Base-by-base conservation (phyloP, 37 sponge, comb jelly and placozoan genomes). In the Chondrilla cf. caribensis region DNA sequence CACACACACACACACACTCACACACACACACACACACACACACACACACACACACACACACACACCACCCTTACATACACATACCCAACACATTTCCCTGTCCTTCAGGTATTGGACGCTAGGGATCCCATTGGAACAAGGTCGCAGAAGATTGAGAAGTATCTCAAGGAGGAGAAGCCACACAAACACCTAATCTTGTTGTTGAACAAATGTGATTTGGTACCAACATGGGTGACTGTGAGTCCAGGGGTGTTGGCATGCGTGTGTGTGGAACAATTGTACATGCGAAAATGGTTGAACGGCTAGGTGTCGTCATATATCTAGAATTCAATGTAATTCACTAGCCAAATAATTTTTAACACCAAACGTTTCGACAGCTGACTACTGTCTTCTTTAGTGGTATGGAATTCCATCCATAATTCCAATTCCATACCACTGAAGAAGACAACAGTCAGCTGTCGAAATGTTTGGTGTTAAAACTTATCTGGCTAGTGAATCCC, bases 131-230 rank as follows among this genome's bases (percentile, higher is more conserved):
- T 86, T 65, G 99, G 99, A 0, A 99, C 99, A 35, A 79, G 99
- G 21, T 99, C 95, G 6, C 88, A 79, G 54, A 88, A 90, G 43
- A 89, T 99, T 55, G 99, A 99, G 82, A 55, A 60, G 5, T 96
- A 89, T 71, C 55, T 99, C 51, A 86, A 77, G 68, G 90, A 82
- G 33, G 97, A 99, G 85, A 99, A 96, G 86, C 26, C 93, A 32
- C 95, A 99, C 85, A 99, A 99, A 60, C 96, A 99, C 75, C 83
- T 99, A 21, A 67, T 99, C 8, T 92, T 99, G 25, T 77, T 99
- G 35, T 83, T 99, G 28, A 99, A 99, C 86, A 99, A 99, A 86
- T 99, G 99, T 90, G 99, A 99, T 43, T 85, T 99, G 0, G 93
- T 96, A 5, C 99, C 99, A 9, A 94, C 99, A 9, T 99, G 99